Conservation (phyloP, 2,797 vertebrate species). For the Caiman crocodilus region DNA sequence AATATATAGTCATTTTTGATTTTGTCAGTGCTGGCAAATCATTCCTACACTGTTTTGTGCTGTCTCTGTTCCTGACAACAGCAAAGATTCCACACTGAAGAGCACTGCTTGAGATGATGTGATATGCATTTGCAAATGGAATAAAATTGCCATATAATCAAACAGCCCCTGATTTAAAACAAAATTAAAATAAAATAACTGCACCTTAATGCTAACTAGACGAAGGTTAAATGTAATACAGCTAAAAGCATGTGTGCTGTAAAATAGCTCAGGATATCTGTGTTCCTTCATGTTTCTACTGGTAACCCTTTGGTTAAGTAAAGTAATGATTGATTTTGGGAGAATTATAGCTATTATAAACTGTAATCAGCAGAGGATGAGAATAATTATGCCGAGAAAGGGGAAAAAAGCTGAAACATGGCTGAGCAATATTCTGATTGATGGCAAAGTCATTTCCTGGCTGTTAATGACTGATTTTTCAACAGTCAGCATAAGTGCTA, state of each 20-base stretch:
- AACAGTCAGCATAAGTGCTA: constrained; percentile 78
- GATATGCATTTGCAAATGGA: constrained; percentile 1
- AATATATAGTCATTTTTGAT: neutral
- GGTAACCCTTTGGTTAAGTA: constrained; percentile 78
- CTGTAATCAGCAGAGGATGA: constrained; percentile 82
- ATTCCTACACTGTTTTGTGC: neutral
- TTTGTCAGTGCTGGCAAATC: neutral
- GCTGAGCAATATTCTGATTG: constrained; percentile 84
- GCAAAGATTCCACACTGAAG: constrained; percentile 1
- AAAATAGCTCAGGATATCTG: constrained; percentile 61
- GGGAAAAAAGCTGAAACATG: constrained; percentile 75
- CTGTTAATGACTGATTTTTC: constrained; percentile 83
- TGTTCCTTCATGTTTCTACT: constrained; percentile 71
- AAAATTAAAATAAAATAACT: constrained; percentile 39
- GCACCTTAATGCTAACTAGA: constrained; percentile 28
- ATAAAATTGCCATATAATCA: neutral
- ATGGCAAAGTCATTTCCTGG: constrained; percentile 84
- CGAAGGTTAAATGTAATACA: constrained; percentile 15
- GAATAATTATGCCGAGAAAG: constrained; percentile 81
- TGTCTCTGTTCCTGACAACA: constrained; percentile 12
- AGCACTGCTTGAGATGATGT: neutral
- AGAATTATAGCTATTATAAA: constrained; percentile 85
- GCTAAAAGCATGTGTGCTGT: constrained; percentile 17
- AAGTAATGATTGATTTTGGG: constrained; percentile 81
- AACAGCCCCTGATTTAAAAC: constrained; percentile 4